A percentile compares a stretch with the other conserved stretches of the same genome.
These are phyloP conservation scores for Falcunculus frontatus DNA, from an alignment of 2,113 vertebrate genomes.

Conservation along the genomic window DNA sequence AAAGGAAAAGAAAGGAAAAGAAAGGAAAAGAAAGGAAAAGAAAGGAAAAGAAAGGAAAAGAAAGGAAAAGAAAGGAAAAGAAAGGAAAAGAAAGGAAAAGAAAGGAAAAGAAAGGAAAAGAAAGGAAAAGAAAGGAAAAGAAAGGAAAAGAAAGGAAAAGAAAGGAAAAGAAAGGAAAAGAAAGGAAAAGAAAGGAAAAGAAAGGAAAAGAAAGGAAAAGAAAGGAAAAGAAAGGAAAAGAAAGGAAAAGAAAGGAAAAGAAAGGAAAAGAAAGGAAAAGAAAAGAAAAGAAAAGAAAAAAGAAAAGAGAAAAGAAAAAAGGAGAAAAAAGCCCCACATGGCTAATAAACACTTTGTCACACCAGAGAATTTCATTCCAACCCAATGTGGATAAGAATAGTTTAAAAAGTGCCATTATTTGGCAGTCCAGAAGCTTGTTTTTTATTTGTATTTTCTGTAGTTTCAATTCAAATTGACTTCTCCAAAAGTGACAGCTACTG, in stretches of 20 bases:
- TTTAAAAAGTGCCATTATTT: not conserved
- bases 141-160: too few relatives aligned
- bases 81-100: too few relatives aligned
- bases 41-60: too few relatives aligned
- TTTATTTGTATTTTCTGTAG: not conserved
- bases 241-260: not conserved
- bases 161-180: too few relatives aligned
- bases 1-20: too few relatives aligned
- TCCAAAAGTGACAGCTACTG: not conserved
- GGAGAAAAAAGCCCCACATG: not conserved
- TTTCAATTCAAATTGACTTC: not conserved
- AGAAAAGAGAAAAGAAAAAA: too few relatives aligned
- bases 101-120: not conserved
- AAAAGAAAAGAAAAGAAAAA: too few relatives aligned
- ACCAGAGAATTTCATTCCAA: not conserved
- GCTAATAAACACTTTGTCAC: not conserved
- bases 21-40: not conserved
- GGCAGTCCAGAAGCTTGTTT: not conserved
- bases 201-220: too few relatives aligned
- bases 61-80: too few relatives aligned
- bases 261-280: not conserved
- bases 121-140: too few relatives aligned
- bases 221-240: too few relatives aligned
- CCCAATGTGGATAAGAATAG: not conserved
- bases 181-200: not conserved